Conservation (phyloP, 2,888 invertebrate genomes). For the Tiphia femorata region DNA sequence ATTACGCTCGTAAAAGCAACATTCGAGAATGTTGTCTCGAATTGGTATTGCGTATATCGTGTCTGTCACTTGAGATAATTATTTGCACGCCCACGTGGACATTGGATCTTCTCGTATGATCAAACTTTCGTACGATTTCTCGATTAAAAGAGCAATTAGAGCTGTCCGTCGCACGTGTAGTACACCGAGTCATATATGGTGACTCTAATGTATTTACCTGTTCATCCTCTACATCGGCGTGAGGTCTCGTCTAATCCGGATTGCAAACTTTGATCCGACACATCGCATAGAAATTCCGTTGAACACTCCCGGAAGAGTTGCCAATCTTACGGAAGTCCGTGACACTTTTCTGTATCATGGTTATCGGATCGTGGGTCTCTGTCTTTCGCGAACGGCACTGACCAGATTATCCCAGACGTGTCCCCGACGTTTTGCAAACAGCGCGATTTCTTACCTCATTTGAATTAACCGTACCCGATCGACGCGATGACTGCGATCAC, state of each 20-base stretch:
- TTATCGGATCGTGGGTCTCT: not conserved
- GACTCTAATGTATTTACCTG: slow-evolving; percentile 22
- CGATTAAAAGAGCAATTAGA: slow-evolving; percentile 5
- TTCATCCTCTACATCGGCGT: not conserved
- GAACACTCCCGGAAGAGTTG: slow-evolving; percentile 6
- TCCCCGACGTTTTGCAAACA: not conserved
- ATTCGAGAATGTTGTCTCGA: no score
- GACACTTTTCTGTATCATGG: not conserved
- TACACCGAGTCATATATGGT: not conserved
- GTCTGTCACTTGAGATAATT: no score
- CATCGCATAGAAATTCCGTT: slow-evolving; percentile 15
- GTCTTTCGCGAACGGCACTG: no score
- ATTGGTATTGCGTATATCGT: no score
- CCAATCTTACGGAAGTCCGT: not conserved
- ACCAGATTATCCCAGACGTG: no score
- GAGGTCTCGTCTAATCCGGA: slow-evolving; percentile 30
- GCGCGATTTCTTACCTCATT: not conserved
- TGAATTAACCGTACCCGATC: no score
- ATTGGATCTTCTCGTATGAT: no score
- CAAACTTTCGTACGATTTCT: no score
- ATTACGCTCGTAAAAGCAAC: no score
- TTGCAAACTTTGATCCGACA: slow-evolving; percentile 30
- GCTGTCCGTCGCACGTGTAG: slow-evolving; percentile 8
- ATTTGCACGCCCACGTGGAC: no score
- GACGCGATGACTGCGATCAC: no score